phyloP scores from a whole-genome alignment of 1,140 invertebrate genomes.

The Druon quercuslanigerum region DNA sequence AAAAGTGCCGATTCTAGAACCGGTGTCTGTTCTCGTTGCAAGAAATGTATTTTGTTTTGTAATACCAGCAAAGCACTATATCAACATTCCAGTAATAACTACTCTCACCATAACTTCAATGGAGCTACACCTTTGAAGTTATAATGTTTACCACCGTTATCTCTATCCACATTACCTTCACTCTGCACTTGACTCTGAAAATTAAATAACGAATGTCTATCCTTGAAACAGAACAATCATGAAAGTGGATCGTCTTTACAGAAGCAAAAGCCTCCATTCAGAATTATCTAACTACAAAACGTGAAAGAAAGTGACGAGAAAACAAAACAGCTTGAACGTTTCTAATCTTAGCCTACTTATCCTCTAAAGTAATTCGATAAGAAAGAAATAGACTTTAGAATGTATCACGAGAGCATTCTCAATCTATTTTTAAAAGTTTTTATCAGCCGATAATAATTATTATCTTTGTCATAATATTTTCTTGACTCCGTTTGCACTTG shows the following conservation, averaged over 20 bases:
- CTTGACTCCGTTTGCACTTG: not conserved
- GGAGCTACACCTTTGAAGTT: not conserved
- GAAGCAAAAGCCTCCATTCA: not conserved
- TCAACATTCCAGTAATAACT: too few species aligned
- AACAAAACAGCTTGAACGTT: not conserved
- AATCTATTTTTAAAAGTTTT: not conserved
- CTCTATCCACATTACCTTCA: not conserved
- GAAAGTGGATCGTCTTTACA: not conserved
- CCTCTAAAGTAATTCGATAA: not conserved
- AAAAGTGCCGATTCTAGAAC: too few species aligned
- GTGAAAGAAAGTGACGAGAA: not conserved
- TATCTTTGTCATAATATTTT: not conserved
- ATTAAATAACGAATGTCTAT: slow-evolving; percentile 1
- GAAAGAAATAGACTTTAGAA: slow-evolving; percentile 4
- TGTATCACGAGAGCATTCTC: not conserved
- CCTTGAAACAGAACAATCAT: not conserved
- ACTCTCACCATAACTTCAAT: not conserved
- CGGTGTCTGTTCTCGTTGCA: too few species aligned
- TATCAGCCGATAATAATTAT: not conserved
- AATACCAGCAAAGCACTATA: too few species aligned
- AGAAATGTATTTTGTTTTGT: too few species aligned
- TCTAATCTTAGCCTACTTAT: not conserved
- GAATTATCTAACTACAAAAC: not conserved
- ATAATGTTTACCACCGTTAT: not conserved
- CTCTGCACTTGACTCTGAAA: not conserved